Evolutionary conservation across 2,113 vertebrate genomes (phyloP), one percentile per base, ranked within the genome.

Genomic region (Ondatra zibethicus): DNA sequence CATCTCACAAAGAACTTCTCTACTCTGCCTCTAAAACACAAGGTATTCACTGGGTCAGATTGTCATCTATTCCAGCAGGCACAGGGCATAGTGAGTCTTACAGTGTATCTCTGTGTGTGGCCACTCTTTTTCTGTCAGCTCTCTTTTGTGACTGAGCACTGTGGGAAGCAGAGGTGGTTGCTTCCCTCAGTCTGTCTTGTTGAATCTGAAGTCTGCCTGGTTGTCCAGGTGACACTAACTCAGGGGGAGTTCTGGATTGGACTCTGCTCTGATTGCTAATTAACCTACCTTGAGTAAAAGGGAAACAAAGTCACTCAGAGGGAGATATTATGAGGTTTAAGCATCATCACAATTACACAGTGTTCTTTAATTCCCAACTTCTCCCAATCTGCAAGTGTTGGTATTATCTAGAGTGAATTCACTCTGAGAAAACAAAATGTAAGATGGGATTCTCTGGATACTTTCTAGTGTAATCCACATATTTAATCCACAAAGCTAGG

Each of bases 291-390:
- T 73, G n/a, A 92, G 61, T 36, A 80, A 78, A 92, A 89, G 55
- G 45, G 61, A 85, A 27, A 66, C 45, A 93, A 96, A 82, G 45
- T 84, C 72, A 31, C 73, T 72, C 45, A 86, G 45, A 91, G 77
- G 61, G 66, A 58, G 82, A 73, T 52, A 65, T 55, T 85, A 10
- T 81, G n/a, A 94, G 3, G 8, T 45, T 81, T 68, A 84, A 66
- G 68, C 61, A 86, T 45, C 63, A 95, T n/a, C 63, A 93, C 33
- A 73, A 87, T 63, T 93, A 52, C 93, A 52, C 39, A 70, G 92
- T 78, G 12, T 52, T 87, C 93, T 88, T 91, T 96, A 94, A 82
- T 93, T 78, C 52, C 58, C 78, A 93, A 27, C 52, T 93, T 86
- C 88, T 96, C 61, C 75, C 78, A 58, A 88, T 76, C 81, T 96